Percentiles rank a stretch among this genome's conserved stretches.
Conservation (phyloP, 2,797 vertebrate species). For the Euthynnus affinis region DNA sequence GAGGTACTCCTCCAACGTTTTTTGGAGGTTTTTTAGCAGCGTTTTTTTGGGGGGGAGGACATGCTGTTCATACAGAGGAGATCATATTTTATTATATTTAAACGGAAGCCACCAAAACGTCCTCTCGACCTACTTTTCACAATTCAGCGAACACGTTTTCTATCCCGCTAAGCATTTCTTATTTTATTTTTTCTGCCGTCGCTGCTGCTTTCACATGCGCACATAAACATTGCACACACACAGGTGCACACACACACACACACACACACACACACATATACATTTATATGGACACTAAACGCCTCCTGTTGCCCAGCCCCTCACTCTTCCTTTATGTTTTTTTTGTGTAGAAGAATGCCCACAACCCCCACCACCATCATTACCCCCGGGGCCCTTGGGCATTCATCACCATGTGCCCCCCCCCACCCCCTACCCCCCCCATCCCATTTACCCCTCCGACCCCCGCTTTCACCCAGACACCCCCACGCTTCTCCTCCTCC, state of each 20-base stretch:
- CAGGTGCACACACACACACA: conserved; percentile 31
- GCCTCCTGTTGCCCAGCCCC: conserved; percentile 63
- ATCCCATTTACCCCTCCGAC: conserved; percentile 49
- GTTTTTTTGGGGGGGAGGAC: not conserved
- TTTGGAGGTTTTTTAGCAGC: no score
- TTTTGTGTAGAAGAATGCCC: conserved; percentile 80
- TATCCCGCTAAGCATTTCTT: conserved; percentile 49
- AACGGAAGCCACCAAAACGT: conserved; percentile 28
- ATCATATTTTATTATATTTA: conserved; percentile 20
- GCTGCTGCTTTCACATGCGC: conserved; percentile 19
- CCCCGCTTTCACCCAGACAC: conserved; percentile 49
- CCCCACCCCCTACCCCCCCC: conserved; percentile 4
- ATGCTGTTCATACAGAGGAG: not conserved
- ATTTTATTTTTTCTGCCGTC: conserved; percentile 8
- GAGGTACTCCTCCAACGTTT: not conserved
- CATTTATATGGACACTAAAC: not conserved
- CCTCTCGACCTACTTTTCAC: conserved; percentile 68
- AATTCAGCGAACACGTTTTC: conserved; percentile 54
- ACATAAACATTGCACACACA: conserved; percentile 5
- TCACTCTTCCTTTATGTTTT: conserved; percentile 65
- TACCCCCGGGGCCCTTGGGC: conserved; percentile 68
- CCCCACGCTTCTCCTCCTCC: conserved; percentile 25
- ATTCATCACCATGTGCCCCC: conserved; percentile 78
- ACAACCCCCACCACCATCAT: conserved; percentile 72
- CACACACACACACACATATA: conserved; percentile 25